Evolutionary conservation across 2,797 vertebrate species (phyloP).

Genomic region (Neomorphus geoffroyi): DNA sequence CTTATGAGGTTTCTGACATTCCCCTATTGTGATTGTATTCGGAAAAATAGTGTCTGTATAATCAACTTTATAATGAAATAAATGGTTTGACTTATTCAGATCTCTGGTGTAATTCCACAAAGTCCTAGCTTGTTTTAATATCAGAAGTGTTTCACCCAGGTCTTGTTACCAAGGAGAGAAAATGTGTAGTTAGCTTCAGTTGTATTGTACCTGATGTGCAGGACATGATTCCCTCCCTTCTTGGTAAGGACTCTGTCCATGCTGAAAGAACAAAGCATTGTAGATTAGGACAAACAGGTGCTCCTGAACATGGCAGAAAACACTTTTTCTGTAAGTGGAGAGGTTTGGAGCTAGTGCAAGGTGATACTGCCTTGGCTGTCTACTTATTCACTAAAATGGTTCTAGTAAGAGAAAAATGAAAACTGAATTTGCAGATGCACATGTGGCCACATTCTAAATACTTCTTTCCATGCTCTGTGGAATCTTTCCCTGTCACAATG

Average conservation of each 20-base stretch:
- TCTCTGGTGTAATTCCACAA: neutral
- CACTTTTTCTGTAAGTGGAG: neutral
- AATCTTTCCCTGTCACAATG: neutral
- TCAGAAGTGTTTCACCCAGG: neutral
- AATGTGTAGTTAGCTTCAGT: neutral
- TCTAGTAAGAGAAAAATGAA: neutral
- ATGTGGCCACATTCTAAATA: neutral
- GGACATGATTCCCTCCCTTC: neutral
- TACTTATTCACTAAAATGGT: neutral
- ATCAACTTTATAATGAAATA: neutral
- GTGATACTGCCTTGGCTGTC: neutral
- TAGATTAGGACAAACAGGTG: neutral
- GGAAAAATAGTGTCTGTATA: neutral
- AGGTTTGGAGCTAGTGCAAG: neutral
- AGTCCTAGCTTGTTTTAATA: neutral
- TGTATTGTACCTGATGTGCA: neutral
- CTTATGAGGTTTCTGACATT: neutral
- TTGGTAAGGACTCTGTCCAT: neutral
- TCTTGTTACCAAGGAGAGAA: neutral
- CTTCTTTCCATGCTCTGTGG: neutral
- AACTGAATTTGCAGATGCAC: neutral
- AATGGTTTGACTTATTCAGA: neutral
- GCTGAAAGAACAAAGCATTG: neutral
- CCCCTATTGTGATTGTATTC: neutral
- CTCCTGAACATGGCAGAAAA: slow-evolving; percentile 59